Evolutionary conservation across 2,113 vertebrate species (phyloP).

Genomic region (Hypanus sabinus): DNA sequence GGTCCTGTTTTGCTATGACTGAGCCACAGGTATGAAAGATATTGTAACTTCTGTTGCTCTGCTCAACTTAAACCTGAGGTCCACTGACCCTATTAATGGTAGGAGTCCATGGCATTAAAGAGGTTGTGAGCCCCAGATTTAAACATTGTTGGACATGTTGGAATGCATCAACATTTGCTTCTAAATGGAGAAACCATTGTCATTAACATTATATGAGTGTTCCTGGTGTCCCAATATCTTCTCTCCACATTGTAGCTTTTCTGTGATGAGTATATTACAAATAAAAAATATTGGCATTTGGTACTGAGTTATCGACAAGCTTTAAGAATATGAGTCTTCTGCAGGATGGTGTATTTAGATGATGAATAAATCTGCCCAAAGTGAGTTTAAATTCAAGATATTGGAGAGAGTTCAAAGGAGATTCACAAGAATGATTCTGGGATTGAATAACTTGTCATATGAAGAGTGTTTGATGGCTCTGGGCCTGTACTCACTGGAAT

Average conservation of each 20-base stretch:
- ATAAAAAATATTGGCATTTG: background rate
- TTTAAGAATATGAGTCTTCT: background rate
- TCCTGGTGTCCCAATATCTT: background rate
- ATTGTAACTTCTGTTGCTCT: background rate
- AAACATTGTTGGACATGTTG: background rate
- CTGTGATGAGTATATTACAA: background rate
- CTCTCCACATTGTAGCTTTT: background rate
- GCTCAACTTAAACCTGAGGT: too few species aligned
- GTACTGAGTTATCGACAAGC: background rate
- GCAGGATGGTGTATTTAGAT: background rate
- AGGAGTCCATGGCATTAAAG: too few species aligned
- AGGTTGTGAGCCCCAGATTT: too few species aligned
- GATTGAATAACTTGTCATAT: too few species aligned
- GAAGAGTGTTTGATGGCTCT: too few species aligned
- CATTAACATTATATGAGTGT: background rate
- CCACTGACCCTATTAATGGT: too few species aligned
- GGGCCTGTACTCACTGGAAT: too few species aligned
- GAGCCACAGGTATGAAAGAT: conserved; percentile 50
- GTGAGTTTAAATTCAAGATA: background rate
- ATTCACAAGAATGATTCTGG: too few species aligned
- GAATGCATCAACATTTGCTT: background rate
- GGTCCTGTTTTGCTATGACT: conserved; percentile 59
- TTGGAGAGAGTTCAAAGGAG: too few species aligned
- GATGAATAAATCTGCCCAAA: background rate
- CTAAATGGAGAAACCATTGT: background rate